These are phyloP conservation scores for Zele albiditarsus DNA, from an alignment of 2,888 invertebrate species.

Conservation along the genomic window DNA sequence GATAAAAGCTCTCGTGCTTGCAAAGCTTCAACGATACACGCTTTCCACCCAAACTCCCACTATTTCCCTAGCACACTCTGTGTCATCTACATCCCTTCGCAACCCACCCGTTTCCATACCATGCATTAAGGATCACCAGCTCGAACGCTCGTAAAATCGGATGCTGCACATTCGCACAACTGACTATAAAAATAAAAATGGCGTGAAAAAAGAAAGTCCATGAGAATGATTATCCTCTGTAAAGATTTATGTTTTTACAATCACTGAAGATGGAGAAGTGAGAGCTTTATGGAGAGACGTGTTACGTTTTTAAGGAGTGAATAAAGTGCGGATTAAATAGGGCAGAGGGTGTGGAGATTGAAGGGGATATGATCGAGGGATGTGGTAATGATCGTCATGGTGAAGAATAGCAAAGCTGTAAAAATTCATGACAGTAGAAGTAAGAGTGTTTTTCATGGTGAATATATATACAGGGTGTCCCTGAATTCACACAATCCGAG, in stretches of 20 bases:
- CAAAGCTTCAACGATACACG: constrained; percentile 14
- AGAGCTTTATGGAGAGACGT: not conserved
- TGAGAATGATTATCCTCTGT: constrained; percentile 14
- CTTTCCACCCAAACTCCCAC: not conserved
- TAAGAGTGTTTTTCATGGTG: not conserved
- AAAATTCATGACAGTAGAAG: not conserved
- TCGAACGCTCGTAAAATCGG: constrained; percentile 10
- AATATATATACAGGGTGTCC: no score
- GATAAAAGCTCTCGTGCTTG: constrained; percentile 36
- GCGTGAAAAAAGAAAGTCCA: not conserved
- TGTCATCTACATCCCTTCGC: not conserved
- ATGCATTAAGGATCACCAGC: not conserved
- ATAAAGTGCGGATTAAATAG: not conserved
- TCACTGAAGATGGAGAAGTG: not conserved
- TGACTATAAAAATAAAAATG: constrained; percentile 10
- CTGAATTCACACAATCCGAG: no score
- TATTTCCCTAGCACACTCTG: not conserved
- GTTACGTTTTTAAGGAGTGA: not conserved
- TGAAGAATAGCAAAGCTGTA: not conserved
- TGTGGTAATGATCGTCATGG: not conserved
- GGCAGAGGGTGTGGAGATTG: not conserved
- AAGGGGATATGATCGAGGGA: not conserved
- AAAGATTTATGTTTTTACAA: constrained; percentile 8
- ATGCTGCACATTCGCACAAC: not conserved
- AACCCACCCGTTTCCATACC: not conserved